Percentiles rank a stretch among this genome's conserved stretches.
phyloP scores from a whole-genome alignment of 1,140 invertebrate species.

The Magallana gigas region DNA sequence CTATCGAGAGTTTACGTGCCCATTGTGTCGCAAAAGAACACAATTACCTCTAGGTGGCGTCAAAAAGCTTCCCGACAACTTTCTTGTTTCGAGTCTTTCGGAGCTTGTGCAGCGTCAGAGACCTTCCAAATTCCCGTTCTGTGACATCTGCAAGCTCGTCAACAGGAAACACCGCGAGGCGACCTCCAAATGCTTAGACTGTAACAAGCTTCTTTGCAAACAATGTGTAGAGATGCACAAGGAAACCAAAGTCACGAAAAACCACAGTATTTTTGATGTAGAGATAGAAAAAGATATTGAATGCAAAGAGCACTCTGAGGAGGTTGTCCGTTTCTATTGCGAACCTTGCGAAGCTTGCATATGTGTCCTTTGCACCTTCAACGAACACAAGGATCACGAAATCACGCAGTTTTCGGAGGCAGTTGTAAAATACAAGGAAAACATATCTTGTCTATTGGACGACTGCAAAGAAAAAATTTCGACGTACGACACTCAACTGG shows the following conservation, averaged over 20 bases:
- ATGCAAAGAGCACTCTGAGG: conserved; percentile 79
- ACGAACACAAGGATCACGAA: conserved; percentile 80
- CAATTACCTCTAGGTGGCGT: conserved; percentile 79
- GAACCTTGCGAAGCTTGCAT: conserved; percentile 79
- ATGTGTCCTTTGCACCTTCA: conserved; percentile 80
- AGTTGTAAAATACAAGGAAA: conserved; percentile 78
- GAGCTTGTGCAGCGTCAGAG: conserved; percentile 77
- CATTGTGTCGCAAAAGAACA: conserved; percentile 79
- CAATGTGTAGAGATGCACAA: conserved; percentile 78
- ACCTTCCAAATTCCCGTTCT: conserved; percentile 78
- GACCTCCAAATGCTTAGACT: conserved; percentile 80
- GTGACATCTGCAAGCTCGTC: conserved; percentile 79
- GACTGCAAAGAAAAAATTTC: conserved; percentile 77
- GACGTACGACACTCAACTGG: conserved; percentile 75
- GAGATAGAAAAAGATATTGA: conserved; percentile 80
- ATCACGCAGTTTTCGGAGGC: conserved; percentile 78
- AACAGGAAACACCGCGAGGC: conserved; percentile 78
- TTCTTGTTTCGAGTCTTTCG: conserved; percentile 79
- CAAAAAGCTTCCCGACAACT: conserved; percentile 80
- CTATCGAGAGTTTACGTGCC: conserved; percentile 80
- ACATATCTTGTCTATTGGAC: conserved; percentile 74
- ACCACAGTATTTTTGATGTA: conserved; percentile 79
- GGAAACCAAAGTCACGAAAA: conserved; percentile 78
- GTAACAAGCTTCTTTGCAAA: conserved; percentile 79
- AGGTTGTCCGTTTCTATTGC: conserved; percentile 79